These are phyloP conservation scores for Drosophila bunnanda DNA, from an alignment of 2,888 invertebrate species.

Conservation along the genomic window DNA sequence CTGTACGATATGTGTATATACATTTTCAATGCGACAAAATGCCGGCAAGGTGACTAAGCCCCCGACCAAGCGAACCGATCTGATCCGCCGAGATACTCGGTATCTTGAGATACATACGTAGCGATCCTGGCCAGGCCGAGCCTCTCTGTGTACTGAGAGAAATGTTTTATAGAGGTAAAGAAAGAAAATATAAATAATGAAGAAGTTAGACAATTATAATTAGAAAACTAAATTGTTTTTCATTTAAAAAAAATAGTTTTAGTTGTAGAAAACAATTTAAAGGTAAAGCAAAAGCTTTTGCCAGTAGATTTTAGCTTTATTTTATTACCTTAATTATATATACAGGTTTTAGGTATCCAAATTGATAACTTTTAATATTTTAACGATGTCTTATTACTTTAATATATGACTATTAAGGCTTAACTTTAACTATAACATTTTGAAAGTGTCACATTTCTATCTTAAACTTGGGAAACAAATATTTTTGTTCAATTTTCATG, in stretches of 20 bases:
- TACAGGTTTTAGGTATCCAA: no score
- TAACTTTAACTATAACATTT: no score
- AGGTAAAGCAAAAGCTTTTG: no score
- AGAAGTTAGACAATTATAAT: neutral
- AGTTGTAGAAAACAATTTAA: no score
- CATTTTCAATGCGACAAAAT: slow-evolving; percentile 53
- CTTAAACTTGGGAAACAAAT: neutral
- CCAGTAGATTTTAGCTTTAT: no score
- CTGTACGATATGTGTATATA: neutral
- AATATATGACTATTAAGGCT: no score
- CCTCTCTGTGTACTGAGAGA: slow-evolving; percentile 20
- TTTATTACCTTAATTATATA: no score
- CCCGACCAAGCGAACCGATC: slow-evolving; percentile 30
- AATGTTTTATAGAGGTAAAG: neutral
- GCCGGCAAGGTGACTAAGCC: slow-evolving; percentile 71
- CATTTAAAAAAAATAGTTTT: no score
- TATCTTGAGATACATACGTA: slow-evolving; percentile 7
- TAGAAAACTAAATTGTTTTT: neutral
- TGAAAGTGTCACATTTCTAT: no score
- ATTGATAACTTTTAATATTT: no score
- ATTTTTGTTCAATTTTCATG: neutral
- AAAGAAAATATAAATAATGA: neutral
- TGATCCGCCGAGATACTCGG: slow-evolving; percentile 8
- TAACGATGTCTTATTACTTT: no score
- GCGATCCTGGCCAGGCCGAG: slow-evolving; percentile 56